Evolutionary conservation across 2,797 vertebrate species (phyloP).

Genomic region (Pantherophis vulpinus): DNA sequence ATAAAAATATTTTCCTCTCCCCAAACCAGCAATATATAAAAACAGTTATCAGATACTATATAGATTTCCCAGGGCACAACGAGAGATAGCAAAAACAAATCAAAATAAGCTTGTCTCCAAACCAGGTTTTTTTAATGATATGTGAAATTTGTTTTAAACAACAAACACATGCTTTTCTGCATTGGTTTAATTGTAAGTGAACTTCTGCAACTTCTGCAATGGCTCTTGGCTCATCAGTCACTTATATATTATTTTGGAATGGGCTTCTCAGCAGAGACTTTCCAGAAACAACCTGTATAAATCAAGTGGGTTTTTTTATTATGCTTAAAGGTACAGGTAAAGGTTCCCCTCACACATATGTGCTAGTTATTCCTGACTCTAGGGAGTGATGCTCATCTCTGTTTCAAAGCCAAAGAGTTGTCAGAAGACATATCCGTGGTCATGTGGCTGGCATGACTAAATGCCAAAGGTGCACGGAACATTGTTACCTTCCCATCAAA

Average conservation of each 20-base stretch:
- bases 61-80: background rate
- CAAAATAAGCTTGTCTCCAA: background rate
- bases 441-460: too few relatives aligned
- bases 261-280: background rate
- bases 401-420: too few relatives aligned
- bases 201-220: background rate
- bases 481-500: too few relatives aligned
- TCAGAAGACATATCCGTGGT: too few relatives aligned
- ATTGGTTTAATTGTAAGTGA: background rate
- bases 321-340: too few relatives aligned
- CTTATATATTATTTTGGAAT: background rate
- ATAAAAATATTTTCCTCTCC: background rate
- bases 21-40: background rate
- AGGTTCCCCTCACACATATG: too few relatives aligned
- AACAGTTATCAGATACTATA: background rate
- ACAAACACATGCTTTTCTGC: background rate
- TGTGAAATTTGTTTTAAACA: background rate
- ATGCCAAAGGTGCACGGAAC: too few relatives aligned
- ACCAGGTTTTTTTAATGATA: background rate
- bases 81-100: background rate
- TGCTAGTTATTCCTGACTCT: too few relatives aligned
- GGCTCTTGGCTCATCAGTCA: background rate
- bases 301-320: background rate
- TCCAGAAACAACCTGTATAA: background rate
- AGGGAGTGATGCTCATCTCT: too few relatives aligned